A percentile compares a stretch with the other conserved stretches of the same genome.
These are phyloP conservation scores for Eristalis intricaria DNA, from an alignment of 2,888 invertebrate species.

Conservation along the genomic window DNA sequence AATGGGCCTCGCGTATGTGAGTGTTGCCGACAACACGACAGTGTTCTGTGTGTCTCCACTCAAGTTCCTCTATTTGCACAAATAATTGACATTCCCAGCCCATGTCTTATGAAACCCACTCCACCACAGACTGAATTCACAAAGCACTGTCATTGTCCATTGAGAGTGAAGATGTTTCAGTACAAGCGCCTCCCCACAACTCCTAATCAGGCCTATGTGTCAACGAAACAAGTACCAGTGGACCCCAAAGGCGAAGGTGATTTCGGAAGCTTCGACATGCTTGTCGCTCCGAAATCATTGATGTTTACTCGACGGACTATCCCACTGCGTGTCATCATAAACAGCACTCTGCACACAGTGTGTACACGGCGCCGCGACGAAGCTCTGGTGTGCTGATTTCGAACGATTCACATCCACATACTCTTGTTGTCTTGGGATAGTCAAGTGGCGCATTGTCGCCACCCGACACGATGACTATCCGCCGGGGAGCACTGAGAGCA, in stretches of 20 bases:
- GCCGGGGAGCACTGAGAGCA: not conserved
- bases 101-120: not conserved
- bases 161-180: constrained; percentile 10
- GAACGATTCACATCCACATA: not conserved
- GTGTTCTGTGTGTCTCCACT: not conserved
- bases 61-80: constrained; percentile 16
- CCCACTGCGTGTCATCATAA: constrained; percentile 8
- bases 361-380: not conserved
- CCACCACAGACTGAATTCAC: not conserved
- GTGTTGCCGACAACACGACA: not conserved
- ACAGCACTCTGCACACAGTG: constrained; percentile 11
- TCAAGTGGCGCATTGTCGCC: not conserved
- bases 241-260: constrained; percentile 29
- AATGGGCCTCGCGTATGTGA: constrained; percentile 21
- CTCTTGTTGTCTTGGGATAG: constrained; percentile 16
- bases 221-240: not conserved
- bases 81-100: constrained; percentile 25
- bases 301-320: constrained; percentile 12
- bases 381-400: constrained; percentile 21
- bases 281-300: constrained; percentile 22
- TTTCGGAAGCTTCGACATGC: constrained; percentile 40
- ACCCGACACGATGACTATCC: not conserved
- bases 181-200: constrained; percentile 20
- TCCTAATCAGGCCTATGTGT: constrained; percentile 6
- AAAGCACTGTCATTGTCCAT: not conserved